Evolutionary conservation across 2,888 invertebrate species (phyloP), one percentile per base, ranked within the genome.

Genomic region (Netelia virgata): DNA sequence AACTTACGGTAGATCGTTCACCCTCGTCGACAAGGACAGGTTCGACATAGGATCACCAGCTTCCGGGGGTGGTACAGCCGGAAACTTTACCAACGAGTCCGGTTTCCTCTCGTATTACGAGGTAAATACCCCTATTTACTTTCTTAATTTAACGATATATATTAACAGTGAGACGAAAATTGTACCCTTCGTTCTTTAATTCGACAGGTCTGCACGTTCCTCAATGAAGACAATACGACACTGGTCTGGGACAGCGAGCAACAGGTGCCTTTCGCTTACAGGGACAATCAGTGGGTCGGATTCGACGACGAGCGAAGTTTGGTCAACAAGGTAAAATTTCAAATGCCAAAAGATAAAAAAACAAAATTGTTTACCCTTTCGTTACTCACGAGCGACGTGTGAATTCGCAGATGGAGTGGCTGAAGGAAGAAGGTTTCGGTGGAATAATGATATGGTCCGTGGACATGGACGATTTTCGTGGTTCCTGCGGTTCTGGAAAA

Each of bases 401-500:
- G 20, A 23, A 16, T 66, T 68, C 11, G 6, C 92, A 98, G 98
- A 98, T 97, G 96, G 96, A 97, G 82, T 98, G 98, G 98, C 94
- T 98, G 82, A 98, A 97, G 93, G 97, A 98, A 91, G 97, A 98
- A 95, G 98, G 98, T 36, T 98, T 98, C 87, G 98, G 98, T 57
- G 99, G 99, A 20, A 98, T 98, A 79, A 99, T 99, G 98, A 97
- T 99, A 70, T 99, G 98, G 98, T 98, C 98, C 0, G 95, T 98
- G 36, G 98, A 99, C 91, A 97, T 98, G 98, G 99, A 99, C 91
- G 99, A 99, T 94, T 99, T 98, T 94, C 95, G 96, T 86, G 98
- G 98, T 10, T 96, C 96, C 10, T 99, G 99, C 90, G 98, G 98
- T 10, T 96, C 97, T 75, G 98, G 97, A 61, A 98, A 97, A 91